Evolutionary conservation across 2,888 invertebrate species (phyloP).

Genomic region (Tenodera sinensis): DNA sequence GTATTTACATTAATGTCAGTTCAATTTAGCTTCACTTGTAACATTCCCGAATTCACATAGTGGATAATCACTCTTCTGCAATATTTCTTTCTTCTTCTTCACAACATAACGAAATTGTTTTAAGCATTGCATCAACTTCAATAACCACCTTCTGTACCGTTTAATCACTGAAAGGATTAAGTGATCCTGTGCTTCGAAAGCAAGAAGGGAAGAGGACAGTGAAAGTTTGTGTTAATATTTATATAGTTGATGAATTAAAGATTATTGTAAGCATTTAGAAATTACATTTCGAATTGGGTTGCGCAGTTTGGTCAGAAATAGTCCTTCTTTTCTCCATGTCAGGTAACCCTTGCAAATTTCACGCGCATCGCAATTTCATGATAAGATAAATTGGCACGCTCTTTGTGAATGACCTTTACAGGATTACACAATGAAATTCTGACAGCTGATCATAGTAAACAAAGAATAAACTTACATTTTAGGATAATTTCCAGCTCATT

Average conservation of each 20-base stretch:
- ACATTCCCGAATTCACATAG: background rate
- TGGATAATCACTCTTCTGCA: background rate
- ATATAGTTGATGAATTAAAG: background rate
- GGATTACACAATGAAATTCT: background rate
- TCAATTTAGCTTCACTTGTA: background rate
- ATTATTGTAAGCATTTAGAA: background rate
- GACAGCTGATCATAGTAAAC: conserved; percentile 5
- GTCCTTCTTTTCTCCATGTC: background rate
- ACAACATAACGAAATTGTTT: background rate
- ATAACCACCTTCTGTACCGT: background rate
- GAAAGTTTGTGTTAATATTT: background rate
- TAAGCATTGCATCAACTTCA: background rate
- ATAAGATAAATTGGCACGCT: background rate
- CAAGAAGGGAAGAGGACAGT: too few species aligned
- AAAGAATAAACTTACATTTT: background rate
- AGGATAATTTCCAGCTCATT: background rate
- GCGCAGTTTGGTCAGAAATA: background rate
- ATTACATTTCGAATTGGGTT: background rate
- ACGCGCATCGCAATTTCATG: background rate
- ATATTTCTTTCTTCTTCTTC: background rate
- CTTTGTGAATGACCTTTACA: background rate
- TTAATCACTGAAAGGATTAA: too few species aligned
- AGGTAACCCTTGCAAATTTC: background rate
- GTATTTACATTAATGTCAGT: background rate
- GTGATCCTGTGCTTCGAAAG: too few species aligned